A percentile compares a stretch with the other conserved stretches of the same genome.
These are phyloP conservation scores for Hemithea aestivaria DNA, from an alignment of 2,888 invertebrate genomes.

Conservation along the genomic window DNA sequence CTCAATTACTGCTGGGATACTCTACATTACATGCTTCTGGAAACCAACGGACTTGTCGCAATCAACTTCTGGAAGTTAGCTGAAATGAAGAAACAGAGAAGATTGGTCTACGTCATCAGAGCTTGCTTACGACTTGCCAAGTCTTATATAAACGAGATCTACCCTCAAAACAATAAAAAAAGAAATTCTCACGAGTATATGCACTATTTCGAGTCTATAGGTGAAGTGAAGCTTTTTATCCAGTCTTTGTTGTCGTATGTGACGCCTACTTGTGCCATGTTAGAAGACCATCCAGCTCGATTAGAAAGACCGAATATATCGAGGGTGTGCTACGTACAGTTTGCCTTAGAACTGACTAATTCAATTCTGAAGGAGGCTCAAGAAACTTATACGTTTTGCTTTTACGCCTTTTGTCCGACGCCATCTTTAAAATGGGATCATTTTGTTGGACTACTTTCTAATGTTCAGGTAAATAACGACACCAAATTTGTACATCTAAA, in stretches of 20 bases:
- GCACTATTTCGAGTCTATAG: conserved; percentile 90
- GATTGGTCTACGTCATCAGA: conserved; percentile 91
- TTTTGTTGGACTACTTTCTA: conserved; percentile 88
- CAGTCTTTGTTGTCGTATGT: conserved; percentile 90
- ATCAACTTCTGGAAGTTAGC: conserved; percentile 75
- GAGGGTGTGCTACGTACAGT: conserved; percentile 62
- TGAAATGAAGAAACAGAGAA: conserved; percentile 85
- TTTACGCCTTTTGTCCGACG: conserved; percentile 97
- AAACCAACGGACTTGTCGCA: conserved; percentile 63
- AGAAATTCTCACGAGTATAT: conserved; percentile 82
- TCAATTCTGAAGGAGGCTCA: conserved; percentile 94
- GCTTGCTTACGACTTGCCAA: conserved; percentile 89
- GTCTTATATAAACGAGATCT: conserved; percentile 94
- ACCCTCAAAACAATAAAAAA: conserved; percentile 84
- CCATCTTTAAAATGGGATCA: conserved; percentile 95
- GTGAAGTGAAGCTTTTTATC: conserved; percentile 89
- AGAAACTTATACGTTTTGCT: conserved; percentile 93
- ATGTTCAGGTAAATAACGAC: conserved; percentile 79
- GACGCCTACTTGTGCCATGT: conserved; percentile 56
- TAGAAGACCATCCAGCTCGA: conserved; percentile 46
- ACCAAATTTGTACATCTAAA: too few species aligned
- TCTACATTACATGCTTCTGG: conserved; percentile 76
- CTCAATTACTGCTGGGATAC: conserved; percentile 97
- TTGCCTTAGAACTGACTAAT: conserved; percentile 81
- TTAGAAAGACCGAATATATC: conserved; percentile 57